Evolutionary conservation across 2,797 vertebrate genomes (phyloP), one percentile per base, ranked within the genome.

Genomic region (Neopelma chrysocephalum): DNA sequence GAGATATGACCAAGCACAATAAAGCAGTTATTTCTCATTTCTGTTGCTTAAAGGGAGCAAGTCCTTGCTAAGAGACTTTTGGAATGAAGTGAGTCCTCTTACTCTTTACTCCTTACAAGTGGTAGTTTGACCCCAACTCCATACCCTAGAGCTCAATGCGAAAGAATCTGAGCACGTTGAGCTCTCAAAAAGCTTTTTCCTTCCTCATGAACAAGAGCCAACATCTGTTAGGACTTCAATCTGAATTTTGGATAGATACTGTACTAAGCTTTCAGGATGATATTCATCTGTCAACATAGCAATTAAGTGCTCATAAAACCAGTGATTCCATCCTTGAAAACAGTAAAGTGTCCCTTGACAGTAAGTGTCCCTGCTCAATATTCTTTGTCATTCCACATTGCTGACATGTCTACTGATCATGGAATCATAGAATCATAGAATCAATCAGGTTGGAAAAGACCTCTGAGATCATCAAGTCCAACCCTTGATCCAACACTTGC

Each of bases 351-450:
- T 78, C 48, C 57, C 38, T 75, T 73, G 17, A 29, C n/a, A n/a
- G n/a, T n/a, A n/a, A n/a, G n/a, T n/a, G n/a, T n/a, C 9, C 22
- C 5, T 82, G 29, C 32, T 15, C 31, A 45, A 3, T 0, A 1
- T 19, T 71, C 20, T 53, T 81, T 62, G 79, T 71, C 53, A 8
- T 60, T 60, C 22, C 31, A 20, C 29, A 40, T 40, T 64, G 36
- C 34, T 86, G 68, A 42, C 29, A 18, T 15, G 2, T 34, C 64
- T 79, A 26, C 27, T 61, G 27, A 29, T 51, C 50, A 51, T 29
- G 29, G 50, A 51, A 51, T 51, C 50, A 29, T 51, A 51, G 50
- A 51, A 51, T 51, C 50, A 29, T 51, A 51, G 50, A 51, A 51
- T 51, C 50, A 29, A 51, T 16, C 16, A 11, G 27, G 50, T 11